Percentiles rank a stretch among this genome's conserved stretches.
phyloP scores from a whole-genome alignment of 2,888 invertebrate species.

The Buathra laborator region DNA sequence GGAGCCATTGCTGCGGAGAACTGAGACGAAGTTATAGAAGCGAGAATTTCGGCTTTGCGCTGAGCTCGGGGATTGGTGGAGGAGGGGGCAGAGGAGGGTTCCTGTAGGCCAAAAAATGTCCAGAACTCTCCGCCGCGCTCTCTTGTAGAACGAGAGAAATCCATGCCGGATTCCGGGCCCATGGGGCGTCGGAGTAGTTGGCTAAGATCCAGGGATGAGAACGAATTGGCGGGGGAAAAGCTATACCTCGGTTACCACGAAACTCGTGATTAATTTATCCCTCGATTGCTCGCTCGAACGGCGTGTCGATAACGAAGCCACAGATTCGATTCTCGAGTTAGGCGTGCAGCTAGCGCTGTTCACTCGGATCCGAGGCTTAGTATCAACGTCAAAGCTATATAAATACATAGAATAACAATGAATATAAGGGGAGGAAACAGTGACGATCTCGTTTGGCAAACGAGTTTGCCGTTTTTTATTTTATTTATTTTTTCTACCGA shows the following conservation, averaged over 20 bases:
- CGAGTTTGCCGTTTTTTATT: neutral
- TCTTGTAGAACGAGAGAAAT: slow-evolving; percentile 11
- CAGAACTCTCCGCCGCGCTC: neutral
- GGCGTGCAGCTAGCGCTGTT: neutral
- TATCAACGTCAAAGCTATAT: slow-evolving; percentile 27
- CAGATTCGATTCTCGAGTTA: slow-evolving; percentile 39
- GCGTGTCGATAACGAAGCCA: slow-evolving; percentile 53
- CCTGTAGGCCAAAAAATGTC: neutral
- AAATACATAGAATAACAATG: neutral
- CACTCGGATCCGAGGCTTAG: neutral
- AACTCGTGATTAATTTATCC: slow-evolving; percentile 59
- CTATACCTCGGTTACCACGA: slow-evolving; percentile 21
- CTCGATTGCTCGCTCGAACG: slow-evolving; percentile 44
- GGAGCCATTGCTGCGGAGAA: neutral
- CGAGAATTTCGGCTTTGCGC: slow-evolving; percentile 18
- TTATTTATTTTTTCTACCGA: neutral
- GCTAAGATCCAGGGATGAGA: slow-evolving; percentile 54
- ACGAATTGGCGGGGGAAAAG: slow-evolving; percentile 18
- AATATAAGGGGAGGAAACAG: neutral
- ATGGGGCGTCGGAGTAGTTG: slow-evolving; percentile 33
- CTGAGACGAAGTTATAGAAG: slow-evolving; percentile 9
- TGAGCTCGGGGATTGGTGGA: no score
- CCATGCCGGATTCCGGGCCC: slow-evolving; percentile 16
- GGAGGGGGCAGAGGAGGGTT: neutral
- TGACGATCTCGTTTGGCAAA: neutral